Conservation (phyloP, 1,140 invertebrate species). For the Watersipora subatra region DNA sequence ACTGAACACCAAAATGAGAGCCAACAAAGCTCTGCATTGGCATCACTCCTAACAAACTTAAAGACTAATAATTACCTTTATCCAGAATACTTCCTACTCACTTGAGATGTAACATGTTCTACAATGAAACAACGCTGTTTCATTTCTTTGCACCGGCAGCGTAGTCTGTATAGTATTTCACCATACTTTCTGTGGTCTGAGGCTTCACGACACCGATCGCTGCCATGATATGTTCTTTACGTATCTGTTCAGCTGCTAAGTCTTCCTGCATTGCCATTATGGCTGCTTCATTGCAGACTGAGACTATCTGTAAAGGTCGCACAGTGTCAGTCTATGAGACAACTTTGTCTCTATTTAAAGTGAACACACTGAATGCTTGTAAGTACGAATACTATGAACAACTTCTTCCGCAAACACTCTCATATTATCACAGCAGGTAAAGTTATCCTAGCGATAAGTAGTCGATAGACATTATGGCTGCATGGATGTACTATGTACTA, state of each 20-base stretch:
- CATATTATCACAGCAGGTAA: neutral
- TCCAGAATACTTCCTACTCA: too few species aligned
- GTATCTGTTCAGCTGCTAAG: conserved; percentile 46
- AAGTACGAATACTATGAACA: neutral
- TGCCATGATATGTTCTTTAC: conserved; percentile 51
- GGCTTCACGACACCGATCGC: conserved; percentile 57
- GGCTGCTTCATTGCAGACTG: conserved; percentile 72
- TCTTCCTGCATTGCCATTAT: conserved; percentile 61
- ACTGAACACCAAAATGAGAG: too few species aligned
- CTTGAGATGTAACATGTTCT: neutral
- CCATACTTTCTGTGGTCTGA: conserved; percentile 51
- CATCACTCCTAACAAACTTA: too few species aligned
- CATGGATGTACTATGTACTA: neutral
- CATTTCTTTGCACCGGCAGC: neutral
- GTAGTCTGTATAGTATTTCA: conserved; percentile 57
- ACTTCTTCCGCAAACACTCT: neutral
- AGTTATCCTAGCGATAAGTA: neutral
- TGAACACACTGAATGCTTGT: neutral
- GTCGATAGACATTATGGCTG: neutral
- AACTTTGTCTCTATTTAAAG: too few species aligned
- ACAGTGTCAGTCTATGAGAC: too few species aligned
- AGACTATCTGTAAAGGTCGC: conserved; percentile 50
- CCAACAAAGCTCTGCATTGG: too few species aligned
- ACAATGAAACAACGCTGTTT: neutral
- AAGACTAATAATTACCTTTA: too few species aligned